Evolutionary conservation across 2,888 invertebrate genomes (phyloP).

Genomic region (Eupithecia subfuscata): DNA sequence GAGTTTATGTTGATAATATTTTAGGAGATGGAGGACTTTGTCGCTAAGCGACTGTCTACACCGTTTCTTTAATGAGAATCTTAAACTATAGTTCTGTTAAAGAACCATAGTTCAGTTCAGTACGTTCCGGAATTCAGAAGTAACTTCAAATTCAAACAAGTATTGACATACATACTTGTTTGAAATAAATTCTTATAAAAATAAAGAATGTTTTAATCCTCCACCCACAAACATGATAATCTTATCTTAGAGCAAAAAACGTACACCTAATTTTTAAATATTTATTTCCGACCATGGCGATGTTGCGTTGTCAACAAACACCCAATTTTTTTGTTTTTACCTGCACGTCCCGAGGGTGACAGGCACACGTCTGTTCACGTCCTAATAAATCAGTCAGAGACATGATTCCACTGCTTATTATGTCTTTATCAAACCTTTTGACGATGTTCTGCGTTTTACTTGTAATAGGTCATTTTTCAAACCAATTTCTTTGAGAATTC

Average conservation of each 20-base stretch:
- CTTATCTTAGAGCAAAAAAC: slow-evolving; percentile 38
- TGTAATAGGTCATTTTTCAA: background rate
- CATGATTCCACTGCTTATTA: slow-evolving; percentile 63
- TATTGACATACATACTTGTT: background rate
- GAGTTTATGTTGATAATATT: background rate
- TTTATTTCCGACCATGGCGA: slow-evolving; percentile 60
- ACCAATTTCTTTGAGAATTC: background rate
- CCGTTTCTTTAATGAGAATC: too few species aligned
- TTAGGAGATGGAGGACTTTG: background rate
- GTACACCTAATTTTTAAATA: slow-evolving; percentile 35
- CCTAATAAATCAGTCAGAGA: slow-evolving; percentile 73
- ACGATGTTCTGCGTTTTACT: background rate
- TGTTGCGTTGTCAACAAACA: slow-evolving; percentile 75
- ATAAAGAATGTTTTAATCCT: background rate
- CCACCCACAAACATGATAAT: slow-evolving; percentile 36
- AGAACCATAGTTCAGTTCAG: too few species aligned
- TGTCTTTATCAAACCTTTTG: slow-evolving; percentile 33
- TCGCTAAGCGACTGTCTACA: background rate
- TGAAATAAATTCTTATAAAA: background rate
- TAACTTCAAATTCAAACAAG: background rate
- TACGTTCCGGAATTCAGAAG: background rate
- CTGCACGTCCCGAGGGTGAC: slow-evolving; percentile 59
- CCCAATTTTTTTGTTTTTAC: slow-evolving; percentile 70
- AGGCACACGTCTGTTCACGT: slow-evolving; percentile 65
- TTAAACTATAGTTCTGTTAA: background rate